Evolutionary conservation across 2,888 invertebrate genomes (phyloP), one percentile per base, ranked within the genome.

Genomic region (Eumerus sabulonum): DNA sequence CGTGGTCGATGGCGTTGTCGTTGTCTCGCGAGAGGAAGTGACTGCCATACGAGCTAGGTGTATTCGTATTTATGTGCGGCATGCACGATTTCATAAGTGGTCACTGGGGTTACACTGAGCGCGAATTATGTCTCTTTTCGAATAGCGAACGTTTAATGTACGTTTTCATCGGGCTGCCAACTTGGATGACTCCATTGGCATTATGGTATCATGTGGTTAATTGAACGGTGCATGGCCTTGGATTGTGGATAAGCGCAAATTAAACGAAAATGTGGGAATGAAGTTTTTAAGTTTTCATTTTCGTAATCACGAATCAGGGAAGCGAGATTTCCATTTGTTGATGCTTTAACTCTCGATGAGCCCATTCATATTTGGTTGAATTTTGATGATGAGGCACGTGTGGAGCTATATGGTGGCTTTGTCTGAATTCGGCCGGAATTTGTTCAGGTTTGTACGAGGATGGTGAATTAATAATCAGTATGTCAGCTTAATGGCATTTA

Each of bases 71-170:
- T 51, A 60, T 60, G 50, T 74, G 74, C 51, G 68, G 79, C 64
- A 74, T 70, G 63, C 79, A 66, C 64, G 74, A 64, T 70, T 79
- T 74, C 68, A 66, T 70, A 79, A 76, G 63, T 66, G 60, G 77
- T 73, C 73, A 73, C 50, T 50, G 73, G 51, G 62, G 63, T 63
- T 59, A 47, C 57, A 18, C 50, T 3, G n/a, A 35, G 19, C 44
- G 50, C 40, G 35, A 48, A 35, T 56, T 50, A 17, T 27, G 1
- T 11, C 27, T 27, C 7, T 27, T 27, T 27, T 7, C 35, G 19
- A 67, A 44, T 56, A 67, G 60, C 50, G 44, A 60, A 60, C 54
- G 36, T 27, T 16, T 18, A 36, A 27, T 11, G 47, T 40, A 48
- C 18, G 62, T 48, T 53, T 76, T 63, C 17, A 42, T 40, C 17